Evolutionary conservation across 2,113 vertebrate genomes (phyloP).

Genomic region (Carassius gibelio): DNA sequence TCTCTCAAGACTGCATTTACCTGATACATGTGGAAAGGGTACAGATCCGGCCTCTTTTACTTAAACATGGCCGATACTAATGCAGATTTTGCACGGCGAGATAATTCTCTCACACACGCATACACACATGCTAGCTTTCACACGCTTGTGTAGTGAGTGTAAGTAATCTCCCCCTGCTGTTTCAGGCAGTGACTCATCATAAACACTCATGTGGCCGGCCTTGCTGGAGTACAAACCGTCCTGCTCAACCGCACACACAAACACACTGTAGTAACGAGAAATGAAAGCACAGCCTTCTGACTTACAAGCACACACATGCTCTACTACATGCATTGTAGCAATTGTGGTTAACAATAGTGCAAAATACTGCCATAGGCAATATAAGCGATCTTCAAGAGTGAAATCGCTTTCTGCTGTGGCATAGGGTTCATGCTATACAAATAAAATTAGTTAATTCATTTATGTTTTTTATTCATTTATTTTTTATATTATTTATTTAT

Average conservation of each 20-base stretch:
- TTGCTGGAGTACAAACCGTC: conserved; percentile 56
- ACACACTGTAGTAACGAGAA: conserved; percentile 36
- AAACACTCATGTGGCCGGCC: conserved; percentile 51
- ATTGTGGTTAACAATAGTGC: background rate
- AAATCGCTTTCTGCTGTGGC: background rate
- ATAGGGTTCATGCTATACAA: background rate
- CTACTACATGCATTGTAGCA: background rate
- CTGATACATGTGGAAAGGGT: background rate
- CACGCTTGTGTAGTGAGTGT: conserved; percentile 44
- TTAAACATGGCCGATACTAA: conserved; percentile 49
- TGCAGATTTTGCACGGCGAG: background rate
- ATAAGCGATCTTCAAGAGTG: background rate
- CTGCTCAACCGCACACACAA: conserved; percentile 46
- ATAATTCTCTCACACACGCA: conserved; percentile 37
- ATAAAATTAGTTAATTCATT: background rate
- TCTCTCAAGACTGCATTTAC: background rate
- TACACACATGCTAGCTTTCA: conserved; percentile 40
- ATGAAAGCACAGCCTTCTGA: conserved; percentile 6
- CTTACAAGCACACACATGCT: background rate
- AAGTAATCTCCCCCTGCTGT: conserved; percentile 60
- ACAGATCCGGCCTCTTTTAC: conserved; percentile 41
- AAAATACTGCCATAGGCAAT: background rate
- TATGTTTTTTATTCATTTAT: background rate
- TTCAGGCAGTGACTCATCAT: conserved; percentile 62
- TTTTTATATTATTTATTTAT: background rate